phyloP scores from a whole-genome alignment of 1,140 invertebrate species.

The Ostrea edulis region DNA sequence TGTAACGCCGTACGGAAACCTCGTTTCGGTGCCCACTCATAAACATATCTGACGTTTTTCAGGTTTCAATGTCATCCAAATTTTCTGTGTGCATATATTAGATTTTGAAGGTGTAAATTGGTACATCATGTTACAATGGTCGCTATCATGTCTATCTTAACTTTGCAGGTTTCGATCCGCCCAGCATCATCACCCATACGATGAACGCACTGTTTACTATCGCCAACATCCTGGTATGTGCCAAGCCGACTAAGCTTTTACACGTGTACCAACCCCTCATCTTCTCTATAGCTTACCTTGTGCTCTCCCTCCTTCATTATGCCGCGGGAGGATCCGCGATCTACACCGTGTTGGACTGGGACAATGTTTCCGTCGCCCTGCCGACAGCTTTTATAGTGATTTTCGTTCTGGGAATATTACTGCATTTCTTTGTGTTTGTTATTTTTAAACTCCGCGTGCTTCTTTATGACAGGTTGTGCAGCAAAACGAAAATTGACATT shows the following conservation, averaged over 20 bases:
- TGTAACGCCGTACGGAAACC: too few relatives aligned
- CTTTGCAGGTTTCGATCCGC: conserved; percentile 8
- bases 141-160: not conserved
- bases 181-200: conserved; percentile 7
- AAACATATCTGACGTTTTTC: too few relatives aligned
- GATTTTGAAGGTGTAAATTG: too few relatives aligned
- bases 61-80: too few relatives aligned
- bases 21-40: too few relatives aligned
- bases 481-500: not conserved
- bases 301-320: conserved; percentile 47
- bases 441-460: conserved; percentile 42
- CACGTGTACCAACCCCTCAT: conserved; percentile 37
- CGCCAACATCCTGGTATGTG: conserved; percentile 45
- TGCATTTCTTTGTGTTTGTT: conserved; percentile 34
- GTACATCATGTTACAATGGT: too few relatives aligned
- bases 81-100: too few relatives aligned
- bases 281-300: conserved; percentile 9
- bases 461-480: conserved; percentile 6
- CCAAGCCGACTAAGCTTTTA: conserved; percentile 44
- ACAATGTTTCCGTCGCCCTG: conserved; percentile 37
- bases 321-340: conserved; percentile 38
- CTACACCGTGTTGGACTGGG: conserved; percentile 47
- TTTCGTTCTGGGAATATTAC: conserved; percentile 21
- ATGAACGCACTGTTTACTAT: conserved; percentile 10
- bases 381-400: not conserved